Evolutionary conservation across 1,140 invertebrate species (phyloP).

Genomic region (Zaprionus nigranus): DNA sequence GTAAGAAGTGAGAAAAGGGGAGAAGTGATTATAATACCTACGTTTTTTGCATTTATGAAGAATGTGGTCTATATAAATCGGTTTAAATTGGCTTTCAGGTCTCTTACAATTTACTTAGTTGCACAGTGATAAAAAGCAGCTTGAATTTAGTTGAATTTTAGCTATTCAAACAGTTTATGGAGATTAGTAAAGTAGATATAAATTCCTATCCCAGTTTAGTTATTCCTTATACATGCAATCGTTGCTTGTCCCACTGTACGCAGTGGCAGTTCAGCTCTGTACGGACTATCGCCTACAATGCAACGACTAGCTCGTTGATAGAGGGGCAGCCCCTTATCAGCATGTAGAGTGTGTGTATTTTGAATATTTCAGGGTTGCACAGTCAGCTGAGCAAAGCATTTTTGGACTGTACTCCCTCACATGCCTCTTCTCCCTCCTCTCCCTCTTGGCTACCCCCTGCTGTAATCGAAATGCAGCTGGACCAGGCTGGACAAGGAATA

Average conservation of each 20-base stretch:
- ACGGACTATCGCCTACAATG: neutral
- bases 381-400: conserved; percentile 49
- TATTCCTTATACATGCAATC: no score
- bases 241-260: neutral
- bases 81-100: no score
- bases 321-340: neutral
- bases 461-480: conserved; percentile 63
- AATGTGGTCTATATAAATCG: no score
- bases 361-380: conserved; percentile 43
- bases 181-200: no score
- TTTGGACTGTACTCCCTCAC: neutral
- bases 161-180: no score
- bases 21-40: no score
- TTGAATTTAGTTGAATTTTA: no score
- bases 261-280: neutral
- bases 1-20: no score
- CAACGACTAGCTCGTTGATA: conserved; percentile 4
- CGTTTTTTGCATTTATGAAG: no score
- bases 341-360: conserved; percentile 21
- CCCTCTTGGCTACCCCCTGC: neutral
- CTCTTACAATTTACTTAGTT: no score
- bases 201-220: no score
- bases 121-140: no score
- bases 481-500: neutral
- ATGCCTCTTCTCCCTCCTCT: conserved; percentile 12